A percentile compares a stretch with the other conserved stretches of the same genome.
Conservation (phyloP, 2,797 vertebrate genomes). For the Crocodylus rhombifer region DNA sequence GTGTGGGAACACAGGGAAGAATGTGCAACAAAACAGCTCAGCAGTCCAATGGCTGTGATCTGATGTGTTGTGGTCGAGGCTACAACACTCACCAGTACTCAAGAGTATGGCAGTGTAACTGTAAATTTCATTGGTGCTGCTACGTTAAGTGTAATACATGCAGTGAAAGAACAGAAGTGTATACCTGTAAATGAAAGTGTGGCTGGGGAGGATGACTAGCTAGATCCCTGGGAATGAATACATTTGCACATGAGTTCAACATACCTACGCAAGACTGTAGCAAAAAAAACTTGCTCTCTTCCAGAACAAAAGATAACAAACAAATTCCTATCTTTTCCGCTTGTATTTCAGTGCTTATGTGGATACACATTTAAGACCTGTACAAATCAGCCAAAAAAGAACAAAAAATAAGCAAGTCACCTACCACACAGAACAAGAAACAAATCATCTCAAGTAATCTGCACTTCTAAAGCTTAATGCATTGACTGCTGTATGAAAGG, state of each 20-base stretch:
- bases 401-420: neutral
- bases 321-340: slow-evolving; percentile 27
- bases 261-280: neutral
- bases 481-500: neutral
- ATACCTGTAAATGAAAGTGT: slow-evolving; percentile 93
- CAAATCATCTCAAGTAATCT: neutral
- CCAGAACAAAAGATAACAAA: slow-evolving; percentile 10
- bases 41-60: slow-evolving; percentile 93
- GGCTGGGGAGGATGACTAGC: neutral
- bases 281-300: slow-evolving; percentile 31
- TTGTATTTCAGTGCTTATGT: neutral
- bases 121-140: slow-evolving; percentile 99
- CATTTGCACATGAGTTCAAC: slow-evolving; percentile 74
- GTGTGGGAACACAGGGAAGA: slow-evolving; percentile 94
- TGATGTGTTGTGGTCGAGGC: slow-evolving; percentile 97
- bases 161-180: slow-evolving; percentile 97
- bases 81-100: slow-evolving; percentile 99
- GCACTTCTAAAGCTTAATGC: slow-evolving; percentile 34
- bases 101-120: slow-evolving; percentile 98
- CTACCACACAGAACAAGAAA: neutral
- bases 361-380: slow-evolving; percentile 43
- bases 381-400: slow-evolving; percentile 11
- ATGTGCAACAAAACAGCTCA: slow-evolving; percentile 96
- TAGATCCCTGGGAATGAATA: neutral
- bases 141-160: slow-evolving; percentile 98